Evolutionary conservation across 1,140 invertebrate genomes (phyloP).

Genomic region (Probaryconus sp.): DNA sequence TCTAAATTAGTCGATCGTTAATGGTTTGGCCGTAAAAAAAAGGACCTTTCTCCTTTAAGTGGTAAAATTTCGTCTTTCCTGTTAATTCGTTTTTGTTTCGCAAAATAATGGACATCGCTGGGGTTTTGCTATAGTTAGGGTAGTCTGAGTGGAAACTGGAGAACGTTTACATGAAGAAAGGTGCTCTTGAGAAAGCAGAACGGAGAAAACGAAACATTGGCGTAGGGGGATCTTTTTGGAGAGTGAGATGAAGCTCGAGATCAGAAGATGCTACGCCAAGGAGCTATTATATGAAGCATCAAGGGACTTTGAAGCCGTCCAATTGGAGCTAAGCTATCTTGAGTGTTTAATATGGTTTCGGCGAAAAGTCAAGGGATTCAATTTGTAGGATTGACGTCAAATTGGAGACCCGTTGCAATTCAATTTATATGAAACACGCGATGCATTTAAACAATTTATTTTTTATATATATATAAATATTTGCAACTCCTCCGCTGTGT

Average conservation of each 20-base stretch:
- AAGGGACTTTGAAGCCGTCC: constrained; percentile 51
- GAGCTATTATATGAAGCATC: constrained; percentile 57
- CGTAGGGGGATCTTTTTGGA: constrained; percentile 34
- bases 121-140: constrained; percentile 17
- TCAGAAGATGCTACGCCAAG: constrained; percentile 53
- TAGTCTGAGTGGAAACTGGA: constrained; percentile 13
- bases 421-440: constrained; percentile 8
- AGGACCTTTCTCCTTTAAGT: no score
- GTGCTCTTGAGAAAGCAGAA: constrained; percentile 34
- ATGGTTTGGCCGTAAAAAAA: no score
- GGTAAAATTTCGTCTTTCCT: background rate
- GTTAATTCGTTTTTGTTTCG: constrained; percentile 14
- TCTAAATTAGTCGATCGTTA: no score
- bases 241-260: constrained; percentile 43
- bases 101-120: constrained; percentile 29
- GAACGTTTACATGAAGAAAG: constrained; percentile 38
- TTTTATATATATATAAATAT: constrained; percentile 1
- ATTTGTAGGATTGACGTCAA: constrained; percentile 43
- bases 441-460: constrained; percentile 31
- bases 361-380: constrained; percentile 53
- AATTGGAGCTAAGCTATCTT: constrained; percentile 42
- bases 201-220: constrained; percentile 51
- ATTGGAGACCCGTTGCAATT: constrained; percentile 20
- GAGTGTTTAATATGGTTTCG: constrained; percentile 57
- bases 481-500: no score